Conservation (phyloP, 2,797 vertebrate species). For the Sebastes iracundus region DNA sequence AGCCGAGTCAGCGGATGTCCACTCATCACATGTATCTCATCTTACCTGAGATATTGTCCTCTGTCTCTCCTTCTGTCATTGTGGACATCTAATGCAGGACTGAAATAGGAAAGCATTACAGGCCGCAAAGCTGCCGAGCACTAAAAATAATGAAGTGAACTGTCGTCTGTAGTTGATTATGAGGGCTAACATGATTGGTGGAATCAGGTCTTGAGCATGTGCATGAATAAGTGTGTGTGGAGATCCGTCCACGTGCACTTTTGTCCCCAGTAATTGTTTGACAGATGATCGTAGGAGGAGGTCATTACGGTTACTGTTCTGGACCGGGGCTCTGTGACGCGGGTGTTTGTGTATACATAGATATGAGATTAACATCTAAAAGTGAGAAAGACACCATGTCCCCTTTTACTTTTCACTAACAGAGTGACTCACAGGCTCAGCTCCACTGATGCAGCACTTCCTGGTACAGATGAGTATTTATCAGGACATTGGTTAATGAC, state of each 20-base stretch:
- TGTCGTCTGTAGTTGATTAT: conserved; percentile 20
- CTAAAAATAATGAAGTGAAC: conserved; percentile 40
- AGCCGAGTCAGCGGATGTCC: not conserved
- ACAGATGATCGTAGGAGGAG: conserved; percentile 29
- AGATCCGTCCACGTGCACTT: not conserved
- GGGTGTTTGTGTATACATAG: not conserved
- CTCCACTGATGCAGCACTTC: conserved; percentile 25
- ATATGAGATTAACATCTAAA: conserved; percentile 35
- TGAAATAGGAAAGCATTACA: conserved; percentile 30
- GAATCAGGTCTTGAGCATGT: not conserved
- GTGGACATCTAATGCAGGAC: conserved; percentile 9
- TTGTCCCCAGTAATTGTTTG: conserved; percentile 22
- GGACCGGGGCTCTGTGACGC: not conserved
- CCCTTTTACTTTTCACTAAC: conserved; percentile 4
- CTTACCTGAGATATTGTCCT: not conserved
- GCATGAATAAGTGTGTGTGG: not conserved
- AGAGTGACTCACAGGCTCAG: conserved; percentile 37
- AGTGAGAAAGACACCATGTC: conserved; percentile 43
- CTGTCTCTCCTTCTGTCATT: not conserved
- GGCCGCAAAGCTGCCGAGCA: conserved; percentile 34
- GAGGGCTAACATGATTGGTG: conserved; percentile 16
- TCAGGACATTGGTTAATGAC: conserved; percentile 19
- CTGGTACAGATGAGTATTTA: conserved; percentile 25
- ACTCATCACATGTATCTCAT: conserved; percentile 10
- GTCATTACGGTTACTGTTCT: not conserved